Evolutionary conservation across 2,888 invertebrate genomes (phyloP).

Genomic region (Drosophila greeni): DNA sequence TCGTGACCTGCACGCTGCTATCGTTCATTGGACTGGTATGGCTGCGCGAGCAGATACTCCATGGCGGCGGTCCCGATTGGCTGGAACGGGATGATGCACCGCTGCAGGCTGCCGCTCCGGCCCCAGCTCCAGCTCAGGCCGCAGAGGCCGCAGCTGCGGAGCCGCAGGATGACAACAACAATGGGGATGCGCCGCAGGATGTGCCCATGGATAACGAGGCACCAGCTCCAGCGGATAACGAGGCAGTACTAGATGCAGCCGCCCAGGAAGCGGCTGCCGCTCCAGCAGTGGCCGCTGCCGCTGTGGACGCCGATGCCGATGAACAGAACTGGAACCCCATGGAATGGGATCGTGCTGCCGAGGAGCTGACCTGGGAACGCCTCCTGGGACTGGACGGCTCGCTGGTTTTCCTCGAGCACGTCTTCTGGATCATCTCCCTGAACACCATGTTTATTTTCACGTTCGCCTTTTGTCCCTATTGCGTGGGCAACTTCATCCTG

Average conservation of each 20-base stretch:
- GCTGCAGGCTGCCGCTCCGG: slow-evolving; percentile 61
- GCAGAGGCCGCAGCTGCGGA: slow-evolving; percentile 72
- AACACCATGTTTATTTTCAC: slow-evolving; percentile 98
- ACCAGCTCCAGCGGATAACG: slow-evolving; percentile 78
- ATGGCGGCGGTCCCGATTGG: slow-evolving; percentile 99
- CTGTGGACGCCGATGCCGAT: slow-evolving; percentile 80
- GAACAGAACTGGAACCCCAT: slow-evolving; percentile 96
- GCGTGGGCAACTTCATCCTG: slow-evolving; percentile 93
- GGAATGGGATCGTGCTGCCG: slow-evolving; percentile 98
- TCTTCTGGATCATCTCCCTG: slow-evolving; percentile 98
- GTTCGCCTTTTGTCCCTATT: slow-evolving; percentile 98
- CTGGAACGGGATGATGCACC: slow-evolving; percentile 84
- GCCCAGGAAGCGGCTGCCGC: slow-evolving; percentile 80
- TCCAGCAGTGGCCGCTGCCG: slow-evolving; percentile 80
- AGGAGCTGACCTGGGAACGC: slow-evolving; percentile 98
- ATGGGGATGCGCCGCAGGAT: slow-evolving; percentile 70
- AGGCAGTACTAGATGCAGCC: slow-evolving; percentile 77
- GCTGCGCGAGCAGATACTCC: slow-evolving; percentile 97
- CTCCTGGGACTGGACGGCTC: slow-evolving; percentile 97
- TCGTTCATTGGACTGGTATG: slow-evolving; percentile 98
- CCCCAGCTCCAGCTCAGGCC: slow-evolving; percentile 72
- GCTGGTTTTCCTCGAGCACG: slow-evolving; percentile 97
- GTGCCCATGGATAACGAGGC: slow-evolving; percentile 76
- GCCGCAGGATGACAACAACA: slow-evolving; percentile 79
- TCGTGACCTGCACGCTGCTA: slow-evolving; percentile 96